Evolutionary conservation across 2,113 vertebrate species (phyloP), one percentile per base, ranked within the genome.

Genomic region (Cyprinodon brontotheroides): DNA sequence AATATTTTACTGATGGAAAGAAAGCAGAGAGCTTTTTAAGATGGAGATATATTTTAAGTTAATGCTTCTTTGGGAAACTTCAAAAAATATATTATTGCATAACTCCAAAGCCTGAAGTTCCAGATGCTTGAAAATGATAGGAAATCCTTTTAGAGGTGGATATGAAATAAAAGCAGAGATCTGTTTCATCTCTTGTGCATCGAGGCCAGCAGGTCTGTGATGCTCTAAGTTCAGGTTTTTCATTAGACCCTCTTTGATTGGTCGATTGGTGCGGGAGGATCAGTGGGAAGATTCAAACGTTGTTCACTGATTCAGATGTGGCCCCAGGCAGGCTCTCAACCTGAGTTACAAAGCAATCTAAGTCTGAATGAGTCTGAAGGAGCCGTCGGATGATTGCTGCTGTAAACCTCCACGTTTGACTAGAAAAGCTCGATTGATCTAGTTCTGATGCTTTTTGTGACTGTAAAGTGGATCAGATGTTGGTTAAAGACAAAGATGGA

Each of bases 141-240:
- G 50, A 59, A 15, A 41, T 74, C 45, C 11, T 37, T 14, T 14
- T 14, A n/a, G 20, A 57, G 40, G 57, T 45, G 39, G 63, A 60
- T 40, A n/a, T 70, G 53, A 72, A 63, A 66, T 15, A 20, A 69
- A 61, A 50, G 61, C 43, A 41, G 4, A 50, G 20, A n/a, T 57
- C 17, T 20, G 20, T n/a, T 67, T 79, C 61, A 65, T 77, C 70
- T 37, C 20, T n/a, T 64, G 60, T 79, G 50, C 63, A 39, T 75
- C 48, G 43, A 47, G 15, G 66, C 36, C 47, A 59, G 66, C 20
- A 41, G 63, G 63, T 22, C n/a, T 15, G 6, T 14, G 1, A 3
- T 17, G 17, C 20, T 20, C 41, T 38, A 61, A 69, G 11, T 65
- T 47, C 9, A 40, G 14, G 38, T 43, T 59, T 70, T 60, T 57